Percentiles rank a stretch among this genome's conserved stretches.
These are phyloP conservation scores for Furnarius figulus DNA, from an alignment of 2,113 vertebrate species.

Conservation along the genomic window DNA sequence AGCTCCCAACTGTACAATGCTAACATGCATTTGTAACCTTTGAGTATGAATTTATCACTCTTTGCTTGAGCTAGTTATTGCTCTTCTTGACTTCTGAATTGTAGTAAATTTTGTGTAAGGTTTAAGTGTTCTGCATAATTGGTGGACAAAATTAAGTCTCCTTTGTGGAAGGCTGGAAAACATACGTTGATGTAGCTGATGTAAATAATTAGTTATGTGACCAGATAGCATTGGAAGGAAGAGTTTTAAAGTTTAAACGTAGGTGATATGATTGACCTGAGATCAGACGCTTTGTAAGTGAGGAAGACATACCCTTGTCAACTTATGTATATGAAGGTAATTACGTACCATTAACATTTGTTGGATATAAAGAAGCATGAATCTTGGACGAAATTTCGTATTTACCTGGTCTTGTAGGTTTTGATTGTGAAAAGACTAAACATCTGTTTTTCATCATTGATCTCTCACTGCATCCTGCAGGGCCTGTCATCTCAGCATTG, in stretches of 20 bases:
- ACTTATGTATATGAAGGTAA: neutral
- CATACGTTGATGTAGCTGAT: neutral
- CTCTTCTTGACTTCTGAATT: neutral
- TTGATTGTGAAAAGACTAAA: constrained; percentile 55
- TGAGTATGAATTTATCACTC: neutral
- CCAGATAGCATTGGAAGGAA: neutral
- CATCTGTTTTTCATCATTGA: constrained; percentile 62
- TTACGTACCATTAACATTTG: neutral
- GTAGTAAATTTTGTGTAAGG: neutral
- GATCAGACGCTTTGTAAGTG: neutral
- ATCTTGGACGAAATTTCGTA: neutral
- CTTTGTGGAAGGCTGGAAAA: neutral
- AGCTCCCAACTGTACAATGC: neutral
- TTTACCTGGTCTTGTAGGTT: constrained; percentile 58
- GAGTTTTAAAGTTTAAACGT: neutral
- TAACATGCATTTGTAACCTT: neutral
- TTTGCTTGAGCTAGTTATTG: neutral
- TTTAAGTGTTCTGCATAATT: neutral
- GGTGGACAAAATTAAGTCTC: neutral
- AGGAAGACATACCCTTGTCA: neutral
- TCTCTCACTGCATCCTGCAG: constrained; percentile 74
- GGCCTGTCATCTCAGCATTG: constrained; percentile 71
- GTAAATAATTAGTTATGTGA: neutral
- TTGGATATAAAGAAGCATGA: neutral
- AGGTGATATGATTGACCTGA: neutral